Evolutionary conservation across 2,888 invertebrate genomes (phyloP).

Genomic region (Nebria brevicollis): DNA sequence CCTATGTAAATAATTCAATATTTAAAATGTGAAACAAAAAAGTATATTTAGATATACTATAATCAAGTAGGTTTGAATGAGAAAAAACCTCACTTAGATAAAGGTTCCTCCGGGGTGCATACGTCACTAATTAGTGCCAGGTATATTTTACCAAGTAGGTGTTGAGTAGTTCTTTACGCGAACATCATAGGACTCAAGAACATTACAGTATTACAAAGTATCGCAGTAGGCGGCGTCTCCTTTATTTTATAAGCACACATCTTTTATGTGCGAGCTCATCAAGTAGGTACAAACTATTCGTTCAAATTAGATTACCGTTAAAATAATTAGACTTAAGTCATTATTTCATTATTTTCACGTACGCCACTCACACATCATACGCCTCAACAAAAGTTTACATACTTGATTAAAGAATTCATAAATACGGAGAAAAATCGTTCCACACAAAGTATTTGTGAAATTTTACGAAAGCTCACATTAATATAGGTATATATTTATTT

Average conservation of each 20-base stretch:
- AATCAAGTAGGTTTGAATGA: slow-evolving; percentile 2
- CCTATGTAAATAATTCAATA: no score
- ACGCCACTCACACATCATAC: neutral
- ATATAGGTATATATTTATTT: no score
- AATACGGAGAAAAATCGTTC: no score
- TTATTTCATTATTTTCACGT: neutral
- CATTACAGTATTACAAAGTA: slow-evolving; percentile 16
- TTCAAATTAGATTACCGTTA: slow-evolving; percentile 21
- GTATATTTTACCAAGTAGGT: slow-evolving; percentile 24
- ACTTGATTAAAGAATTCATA: no score
- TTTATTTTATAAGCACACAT: slow-evolving; percentile 2
- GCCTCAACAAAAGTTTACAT: no score
- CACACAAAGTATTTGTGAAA: no score
- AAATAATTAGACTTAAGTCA: slow-evolving; percentile 28
- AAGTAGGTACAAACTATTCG: slow-evolving; percentile 21
- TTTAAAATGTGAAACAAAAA: no score
- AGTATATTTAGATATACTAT: no score
- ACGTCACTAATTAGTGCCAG: slow-evolving; percentile 23
- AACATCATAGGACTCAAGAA: slow-evolving; percentile 13
- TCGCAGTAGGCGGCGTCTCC: neutral
- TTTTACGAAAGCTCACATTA: no score
- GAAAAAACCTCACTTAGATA: neutral
- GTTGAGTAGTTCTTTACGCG: slow-evolving; percentile 24
- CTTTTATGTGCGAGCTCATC: neutral
- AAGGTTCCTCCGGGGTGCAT: slow-evolving; percentile 10